Base-by-base conservation (phyloP, 2,888 invertebrate species). In the Nebria brevicollis region DNA sequence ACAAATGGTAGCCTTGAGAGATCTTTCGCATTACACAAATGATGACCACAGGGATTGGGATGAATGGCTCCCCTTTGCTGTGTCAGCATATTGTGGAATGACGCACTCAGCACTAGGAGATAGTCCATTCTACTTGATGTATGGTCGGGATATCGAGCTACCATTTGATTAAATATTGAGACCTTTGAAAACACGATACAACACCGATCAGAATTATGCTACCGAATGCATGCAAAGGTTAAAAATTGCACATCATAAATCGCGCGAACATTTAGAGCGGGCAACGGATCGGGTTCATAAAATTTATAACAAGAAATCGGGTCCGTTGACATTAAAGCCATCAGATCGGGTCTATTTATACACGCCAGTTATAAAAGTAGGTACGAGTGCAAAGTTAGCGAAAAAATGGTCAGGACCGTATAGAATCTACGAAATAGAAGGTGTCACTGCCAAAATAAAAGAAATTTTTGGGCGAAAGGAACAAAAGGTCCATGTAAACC, bases 341-440 rank as follows among this genome's bases (percentile, higher is more conserved):
- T 66, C 66, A 13, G 76, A 76, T 20, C 15, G 41, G 42, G 76
- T 76, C 8, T 76, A 76, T 66, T 66, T 76, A 13, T 34, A 42
- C 26, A 43, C 34, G 5, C 76, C 76, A 15, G 65, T 7, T 10
- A 43, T 74, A 15, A 74, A 74, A 25, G 26, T 20, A 42, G 74
- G 74, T 3, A 26, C 13, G 20, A 76, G 66, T 72, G 25, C 41
- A 15, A 77, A 77, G 41, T 0, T 73, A 15, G 15, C 64, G n/a
- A 68, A 68, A 72, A 15, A 34, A 15, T 76, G 76, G 66, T 11
- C 15, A 20, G 66, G 66, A 15, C 74, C 74, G 11, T 74, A 74
- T 25, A 43, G 6, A 10, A 20, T 72, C 25, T n/a, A 26, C 2
- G 72, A 72, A 34, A 6, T 72, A n/a, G 26, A 25, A 13, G 72